Base-by-base conservation (phyloP, 2,888 invertebrate genomes). In the Bombylius discolor region DNA sequence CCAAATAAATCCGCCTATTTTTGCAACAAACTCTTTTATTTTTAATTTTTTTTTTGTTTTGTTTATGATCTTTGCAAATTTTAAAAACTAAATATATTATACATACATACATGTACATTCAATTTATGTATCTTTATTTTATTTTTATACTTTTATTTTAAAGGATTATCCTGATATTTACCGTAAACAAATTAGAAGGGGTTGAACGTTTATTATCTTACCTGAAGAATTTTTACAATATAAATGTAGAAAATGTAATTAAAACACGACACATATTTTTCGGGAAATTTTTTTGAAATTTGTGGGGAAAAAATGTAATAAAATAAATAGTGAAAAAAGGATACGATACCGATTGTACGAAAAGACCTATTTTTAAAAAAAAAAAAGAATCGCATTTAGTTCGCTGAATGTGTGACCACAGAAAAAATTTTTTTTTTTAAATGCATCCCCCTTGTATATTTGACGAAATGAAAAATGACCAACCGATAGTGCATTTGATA, bases 131-230 rank as follows among this genome's bases (percentile, higher is more conserved):
- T 42, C 11, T 2, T 42, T 11, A 42, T 55, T 48, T 9, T n/a
- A 7, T 48, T 49, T 32, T 23, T 42, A 42, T 42, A 36, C 8
- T 5, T 36, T 7, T 36, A 69, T 70, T 69, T 65, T 60, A 63
- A 62, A 61, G 61, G 63, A 68, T 69, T 68, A 71, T 68, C 66
- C 65, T 71, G 64, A 70, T 71, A 66, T 67, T 62, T 64, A 68
- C 65, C 63, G 68, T 71, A 69, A 71, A 71, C 68, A 70, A 60
- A 63, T 57, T 52, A 53, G 39, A 52, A 52, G 58, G 56, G 52
- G 39, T 42, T 42, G 11, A 42, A 42, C 12, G 11, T 42, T 42
- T 42, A 42, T 11, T 11, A 11, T 42, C 11, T 42, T 42, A 42
- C 34, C 34, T 36, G 34, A 36, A 23, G 23, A 23, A 23, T 2